These are phyloP conservation scores for Rhysida immarginata DNA, from an alignment of 1,140 invertebrate species.

Conservation along the genomic window DNA sequence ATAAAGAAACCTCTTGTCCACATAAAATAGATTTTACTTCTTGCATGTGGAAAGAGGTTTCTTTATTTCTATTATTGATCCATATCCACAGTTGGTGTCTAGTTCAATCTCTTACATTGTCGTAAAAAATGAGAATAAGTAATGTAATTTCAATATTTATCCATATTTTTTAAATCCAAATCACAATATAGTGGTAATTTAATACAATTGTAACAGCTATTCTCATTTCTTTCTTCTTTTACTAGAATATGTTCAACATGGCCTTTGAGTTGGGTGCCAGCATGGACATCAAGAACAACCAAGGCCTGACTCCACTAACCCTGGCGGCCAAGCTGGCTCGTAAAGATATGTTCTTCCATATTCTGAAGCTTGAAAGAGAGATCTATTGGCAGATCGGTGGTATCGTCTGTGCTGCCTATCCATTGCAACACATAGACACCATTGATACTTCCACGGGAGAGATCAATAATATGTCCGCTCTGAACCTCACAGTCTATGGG, in stretches of 20 bases:
- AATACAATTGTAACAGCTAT: too few species aligned
- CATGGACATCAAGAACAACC: conserved; percentile 66
- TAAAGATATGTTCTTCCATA: conserved; percentile 90
- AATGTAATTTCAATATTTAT: too few species aligned
- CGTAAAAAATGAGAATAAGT: too few species aligned
- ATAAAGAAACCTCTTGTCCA: too few species aligned
- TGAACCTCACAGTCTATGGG: conserved; percentile 97
- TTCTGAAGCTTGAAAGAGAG: conserved; percentile 82
- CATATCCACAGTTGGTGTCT: too few species aligned
- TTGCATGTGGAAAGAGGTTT: too few species aligned
- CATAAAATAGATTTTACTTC: too few species aligned
- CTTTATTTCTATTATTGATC: too few species aligned
- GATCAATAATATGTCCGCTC: conserved; percentile 81
- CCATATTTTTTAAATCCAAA: too few species aligned
- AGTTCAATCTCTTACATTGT: too few species aligned
- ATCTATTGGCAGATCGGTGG: conserved; percentile 94
- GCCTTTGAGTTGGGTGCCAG: conserved; percentile 80
- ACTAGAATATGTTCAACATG: conserved; percentile 80
- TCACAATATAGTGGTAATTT: too few species aligned
- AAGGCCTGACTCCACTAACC: conserved; percentile 80
- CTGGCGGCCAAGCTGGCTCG: conserved; percentile 82
- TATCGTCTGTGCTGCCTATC: conserved; percentile 92
- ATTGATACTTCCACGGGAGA: conserved; percentile 79
- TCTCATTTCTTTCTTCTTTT: not conserved
- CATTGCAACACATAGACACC: conserved; percentile 87